Percentiles rank a stretch among this genome's conserved stretches.
Conservation (phyloP, 2,797 vertebrate species). For the Strix occidentalis region DNA sequence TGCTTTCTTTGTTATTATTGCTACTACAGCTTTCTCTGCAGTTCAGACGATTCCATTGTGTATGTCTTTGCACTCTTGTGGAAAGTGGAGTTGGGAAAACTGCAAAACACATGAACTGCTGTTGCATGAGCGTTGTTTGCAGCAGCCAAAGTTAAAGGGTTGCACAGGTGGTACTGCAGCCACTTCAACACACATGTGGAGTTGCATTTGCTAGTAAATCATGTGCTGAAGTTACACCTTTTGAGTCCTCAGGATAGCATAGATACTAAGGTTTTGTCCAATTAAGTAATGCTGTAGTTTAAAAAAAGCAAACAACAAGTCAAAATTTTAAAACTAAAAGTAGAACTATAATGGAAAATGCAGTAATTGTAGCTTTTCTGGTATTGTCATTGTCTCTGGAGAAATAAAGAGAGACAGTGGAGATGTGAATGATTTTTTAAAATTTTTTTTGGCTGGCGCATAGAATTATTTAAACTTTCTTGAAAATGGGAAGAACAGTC, state of each 20-base stretch:
- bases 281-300: background rate
- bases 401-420: background rate
- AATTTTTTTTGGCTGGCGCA: background rate
- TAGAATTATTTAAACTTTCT: background rate
- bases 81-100: background rate
- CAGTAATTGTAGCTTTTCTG: background rate
- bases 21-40: background rate
- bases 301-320: background rate
- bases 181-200: accelerated
- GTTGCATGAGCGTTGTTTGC: background rate
- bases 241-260: background rate
- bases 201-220: background rate
- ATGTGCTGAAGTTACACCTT: background rate
- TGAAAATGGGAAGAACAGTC: background rate
- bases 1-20: background rate
- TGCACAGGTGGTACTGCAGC: background rate
- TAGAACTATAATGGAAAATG: background rate
- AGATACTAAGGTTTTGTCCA: background rate
- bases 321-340: background rate
- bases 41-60: accelerated
- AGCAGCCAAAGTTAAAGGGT: background rate
- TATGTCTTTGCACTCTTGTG: accelerated
- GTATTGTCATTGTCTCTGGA: background rate
- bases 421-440: accelerated
- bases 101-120: background rate